These are phyloP conservation scores for Drosophila robusta DNA, from an alignment of 2,888 invertebrate species.

Conservation along the genomic window DNA sequence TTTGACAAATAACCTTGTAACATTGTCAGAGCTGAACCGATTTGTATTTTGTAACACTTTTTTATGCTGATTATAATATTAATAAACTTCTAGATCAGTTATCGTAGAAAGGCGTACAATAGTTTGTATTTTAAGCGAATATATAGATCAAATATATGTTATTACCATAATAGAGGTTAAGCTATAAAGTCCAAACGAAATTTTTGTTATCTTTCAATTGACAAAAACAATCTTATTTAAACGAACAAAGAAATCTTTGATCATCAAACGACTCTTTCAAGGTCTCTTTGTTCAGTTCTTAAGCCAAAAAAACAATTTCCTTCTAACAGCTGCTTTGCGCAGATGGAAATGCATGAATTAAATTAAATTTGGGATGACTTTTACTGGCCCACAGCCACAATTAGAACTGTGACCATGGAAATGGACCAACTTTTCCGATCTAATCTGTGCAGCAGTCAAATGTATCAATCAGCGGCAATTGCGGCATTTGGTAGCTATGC, in stretches of 20 bases:
- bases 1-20: no score
- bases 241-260: background rate
- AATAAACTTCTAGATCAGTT: no score
- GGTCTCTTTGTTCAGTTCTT: conserved; percentile 3
- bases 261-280: background rate
- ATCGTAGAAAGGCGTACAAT: no score
- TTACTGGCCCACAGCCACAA: conserved; percentile 23
- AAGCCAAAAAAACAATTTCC: conserved; percentile 45
- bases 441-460: conserved; percentile 37
- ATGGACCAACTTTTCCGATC: conserved; percentile 30
- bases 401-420: background rate
- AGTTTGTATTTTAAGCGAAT: no score
- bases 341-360: conserved; percentile 44
- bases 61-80: no score
- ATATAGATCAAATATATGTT: no score
- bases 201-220: background rate
- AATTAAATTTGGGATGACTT: conserved; percentile 57
- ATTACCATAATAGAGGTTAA: no score
- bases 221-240: no score
- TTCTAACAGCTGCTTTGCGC: conserved; percentile 48
- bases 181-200: no score
- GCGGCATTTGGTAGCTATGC: conserved; percentile 29
- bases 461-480: conserved; percentile 46
- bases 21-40: no score
- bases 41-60: no score